These are phyloP conservation scores for Eupristina koningsbergeri DNA, from an alignment of 1,140 invertebrate species.

Conservation along the genomic window DNA sequence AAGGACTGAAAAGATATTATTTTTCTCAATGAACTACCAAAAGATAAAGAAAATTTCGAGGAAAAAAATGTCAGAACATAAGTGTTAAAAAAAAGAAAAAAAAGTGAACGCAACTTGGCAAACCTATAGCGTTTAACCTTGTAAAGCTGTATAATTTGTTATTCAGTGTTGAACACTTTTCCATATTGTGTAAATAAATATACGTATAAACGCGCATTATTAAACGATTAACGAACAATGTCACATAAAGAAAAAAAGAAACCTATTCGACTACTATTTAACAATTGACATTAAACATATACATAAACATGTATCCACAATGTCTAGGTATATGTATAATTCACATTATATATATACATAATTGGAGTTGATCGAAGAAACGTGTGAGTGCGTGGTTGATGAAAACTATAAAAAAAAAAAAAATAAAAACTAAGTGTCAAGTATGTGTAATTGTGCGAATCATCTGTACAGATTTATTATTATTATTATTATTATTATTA, in stretches of 20 bases:
- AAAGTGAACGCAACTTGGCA: conserved; percentile 29
- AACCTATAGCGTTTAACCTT: conserved; percentile 36
- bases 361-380: conserved; percentile 37
- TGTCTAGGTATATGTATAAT: conserved; percentile 49
- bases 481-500: conserved; percentile 31
- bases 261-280: conserved; percentile 40
- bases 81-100: conserved; percentile 8
- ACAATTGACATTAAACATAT: conserved; percentile 47
- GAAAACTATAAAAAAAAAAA: conserved; percentile 41
- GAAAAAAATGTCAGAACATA: conserved; percentile 25
- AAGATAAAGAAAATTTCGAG: conserved; percentile 23
- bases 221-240: conserved; percentile 40
- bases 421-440: conserved; percentile 39
- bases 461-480: conserved; percentile 45
- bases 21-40: conserved; percentile 37
- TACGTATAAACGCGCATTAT: conserved; percentile 48
- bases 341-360: conserved; percentile 42
- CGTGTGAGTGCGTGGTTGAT: conserved; percentile 36
- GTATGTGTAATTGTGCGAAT: conserved; percentile 42
- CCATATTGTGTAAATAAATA: conserved; percentile 46
- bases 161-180: conserved; percentile 51
- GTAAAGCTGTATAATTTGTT: conserved; percentile 53
- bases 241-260: conserved; percentile 43
- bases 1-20: conserved; percentile 30
- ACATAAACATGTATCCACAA: conserved; percentile 43